Conservation (phyloP, 2,888 invertebrate species). For the Microctonus hyperodae region DNA sequence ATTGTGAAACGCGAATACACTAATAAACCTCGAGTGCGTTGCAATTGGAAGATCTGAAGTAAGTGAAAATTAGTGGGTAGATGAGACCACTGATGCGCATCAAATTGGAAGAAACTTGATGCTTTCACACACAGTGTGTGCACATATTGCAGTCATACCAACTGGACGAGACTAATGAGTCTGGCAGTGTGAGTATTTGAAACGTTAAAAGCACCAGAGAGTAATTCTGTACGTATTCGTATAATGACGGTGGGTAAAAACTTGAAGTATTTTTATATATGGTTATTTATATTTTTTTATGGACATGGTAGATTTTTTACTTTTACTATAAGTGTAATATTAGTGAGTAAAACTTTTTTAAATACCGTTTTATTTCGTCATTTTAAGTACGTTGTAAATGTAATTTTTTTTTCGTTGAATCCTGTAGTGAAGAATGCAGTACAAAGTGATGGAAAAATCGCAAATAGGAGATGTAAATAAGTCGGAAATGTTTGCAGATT, state of each 20-base stretch:
- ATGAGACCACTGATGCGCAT: neutral
- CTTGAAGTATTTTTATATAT: no score
- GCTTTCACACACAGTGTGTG: neutral
- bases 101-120: neutral
- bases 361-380: no score
- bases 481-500: no score
- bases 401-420: no score
- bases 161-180: slow-evolving; percentile 37
- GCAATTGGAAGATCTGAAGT: neutral
- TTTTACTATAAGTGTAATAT: no score
- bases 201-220: slow-evolving; percentile 12
- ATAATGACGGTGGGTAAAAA: neutral
- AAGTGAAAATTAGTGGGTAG: neutral
- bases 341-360: no score
- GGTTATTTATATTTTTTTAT: neutral
- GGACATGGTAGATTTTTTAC: no score
- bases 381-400: no score
- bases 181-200: slow-evolving; percentile 30
- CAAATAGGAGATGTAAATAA: no score
- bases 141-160: slow-evolving; percentile 1
- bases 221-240: slow-evolving; percentile 9
- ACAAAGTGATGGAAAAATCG: no score
- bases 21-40: neutral
- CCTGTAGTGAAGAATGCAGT: no score
- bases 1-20: neutral